Percentiles rank a stretch among this genome's conserved stretches.
phyloP scores from a whole-genome alignment of 1,140 invertebrate genomes.

The Propsilocerus akamusi region DNA sequence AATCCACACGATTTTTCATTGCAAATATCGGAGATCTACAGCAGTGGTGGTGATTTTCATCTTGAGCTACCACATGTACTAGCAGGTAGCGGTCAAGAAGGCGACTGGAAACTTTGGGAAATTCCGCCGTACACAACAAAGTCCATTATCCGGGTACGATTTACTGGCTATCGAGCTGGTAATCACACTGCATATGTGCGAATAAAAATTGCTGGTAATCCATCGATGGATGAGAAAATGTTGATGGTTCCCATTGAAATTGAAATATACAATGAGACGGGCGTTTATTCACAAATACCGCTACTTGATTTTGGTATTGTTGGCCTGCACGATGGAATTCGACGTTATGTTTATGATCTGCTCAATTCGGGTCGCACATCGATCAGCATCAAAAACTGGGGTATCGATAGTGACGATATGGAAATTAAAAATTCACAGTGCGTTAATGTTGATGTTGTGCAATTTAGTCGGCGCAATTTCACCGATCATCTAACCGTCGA shows the following conservation, averaged over 20 bases:
- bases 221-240: conserved; percentile 23
- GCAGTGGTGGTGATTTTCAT: conserved; percentile 79
- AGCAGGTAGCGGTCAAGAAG: conserved; percentile 34
- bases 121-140: conserved; percentile 80
- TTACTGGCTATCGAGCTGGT: conserved; percentile 39
- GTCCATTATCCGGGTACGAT: conserved; percentile 70
- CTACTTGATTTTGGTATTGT: conserved; percentile 57
- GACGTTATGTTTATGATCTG: background rate
- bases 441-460: background rate
- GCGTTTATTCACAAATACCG: conserved; percentile 58
- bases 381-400: background rate
- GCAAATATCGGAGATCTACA: conserved; percentile 59
- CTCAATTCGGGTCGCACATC: background rate
- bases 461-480: background rate
- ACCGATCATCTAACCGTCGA: background rate
- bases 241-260: conserved; percentile 73
- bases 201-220: conserved; percentile 16
- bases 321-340: background rate
- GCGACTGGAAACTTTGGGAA: conserved; percentile 65
- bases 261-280: conserved; percentile 53
- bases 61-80: conserved; percentile 72
- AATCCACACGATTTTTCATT: conserved; percentile 78
- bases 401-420: background rate
- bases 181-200: conserved; percentile 26
- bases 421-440: background rate